Base-by-base conservation (phyloP, 2,888 invertebrate genomes). In the Drosophila subsilvestris region DNA sequence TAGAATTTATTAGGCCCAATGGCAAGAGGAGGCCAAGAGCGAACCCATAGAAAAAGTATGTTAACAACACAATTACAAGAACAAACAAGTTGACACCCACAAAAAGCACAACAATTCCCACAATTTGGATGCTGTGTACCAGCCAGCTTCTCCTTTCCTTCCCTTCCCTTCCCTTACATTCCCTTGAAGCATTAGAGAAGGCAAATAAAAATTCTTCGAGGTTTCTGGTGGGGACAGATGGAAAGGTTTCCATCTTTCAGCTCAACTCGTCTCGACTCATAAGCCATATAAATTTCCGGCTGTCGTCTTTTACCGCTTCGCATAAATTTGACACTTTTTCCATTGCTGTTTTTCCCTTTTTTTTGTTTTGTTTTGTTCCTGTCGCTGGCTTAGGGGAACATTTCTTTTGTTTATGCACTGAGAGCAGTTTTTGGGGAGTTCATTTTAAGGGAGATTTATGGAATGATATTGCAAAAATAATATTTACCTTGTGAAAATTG, bases 271-370 rank as follows among this genome's bases (percentile, higher is more conserved):
- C 67, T 48, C 67, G 55, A 55, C 54, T 66, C 56, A 78, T 86
- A 81, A 81, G 86, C 80, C 69, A 83, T 81, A 86, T 80, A 81
- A 86, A 81, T 86, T 80, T 86, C 84, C 75, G 86, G 73, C 78
- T 78, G 80, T 81, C 80, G 68, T 68, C 50, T 77, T 80, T 86
- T 73, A 86, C 73, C 84, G 75, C 78, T 83, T 83, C 75, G 78
- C 71, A 73, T 71, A 63, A 71, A 72, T 72, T 74, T 72, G 67
- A 71, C 67, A 72, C 74, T 74, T 72, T 71, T 74, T 60, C 45
- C 60, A 44, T 29, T 47, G 43, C 51, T 63, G 17, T 43, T 45
- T 37, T 12, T 37, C 42, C 49, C 12, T 49, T 20, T 25, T 71
- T 63, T 54, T n/a, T n/a, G 17, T 43, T 42, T 42, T 47, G 25